Evolutionary conservation across 2,797 vertebrate genomes (phyloP).

Genomic region (Urocyon cinereoargenteus): DNA sequence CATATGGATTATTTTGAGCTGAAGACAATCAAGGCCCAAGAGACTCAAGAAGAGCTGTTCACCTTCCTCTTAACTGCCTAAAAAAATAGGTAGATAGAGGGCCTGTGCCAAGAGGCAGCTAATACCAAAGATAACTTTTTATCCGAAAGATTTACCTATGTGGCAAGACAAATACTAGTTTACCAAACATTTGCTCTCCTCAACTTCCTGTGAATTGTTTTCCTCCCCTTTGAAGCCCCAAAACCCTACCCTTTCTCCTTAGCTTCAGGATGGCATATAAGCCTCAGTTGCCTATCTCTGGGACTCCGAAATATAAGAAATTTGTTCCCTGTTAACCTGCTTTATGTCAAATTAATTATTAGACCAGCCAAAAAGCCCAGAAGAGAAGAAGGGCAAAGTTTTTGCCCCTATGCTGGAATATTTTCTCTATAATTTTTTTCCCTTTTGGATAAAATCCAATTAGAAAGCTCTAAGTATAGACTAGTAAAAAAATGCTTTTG

Average conservation of each 20-base stretch:
- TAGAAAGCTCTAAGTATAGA: background rate
- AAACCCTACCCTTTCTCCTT: background rate
- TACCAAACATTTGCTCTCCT: background rate
- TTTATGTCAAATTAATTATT: background rate
- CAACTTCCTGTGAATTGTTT: background rate
- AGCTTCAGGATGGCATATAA: background rate
- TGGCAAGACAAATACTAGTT: background rate
- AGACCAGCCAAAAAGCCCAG: background rate
- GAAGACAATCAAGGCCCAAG: background rate
- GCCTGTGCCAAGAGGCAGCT: background rate
- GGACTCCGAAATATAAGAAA: background rate
- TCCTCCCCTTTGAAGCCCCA: background rate
- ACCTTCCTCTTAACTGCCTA: background rate
- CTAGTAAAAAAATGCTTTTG: constrained; percentile 16
- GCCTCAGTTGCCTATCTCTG: background rate
- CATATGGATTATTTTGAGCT: background rate
- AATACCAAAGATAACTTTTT: background rate
- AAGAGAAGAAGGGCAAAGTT: background rate
- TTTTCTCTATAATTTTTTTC: constrained; percentile 3
- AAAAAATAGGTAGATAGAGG: background rate
- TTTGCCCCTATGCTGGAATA: background rate
- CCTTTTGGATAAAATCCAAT: background rate
- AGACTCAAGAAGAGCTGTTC: background rate
- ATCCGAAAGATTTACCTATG: background rate
- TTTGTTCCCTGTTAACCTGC: background rate